Percentiles rank a stretch among this genome's conserved stretches.
Evolutionary conservation across 2,113 vertebrate species (phyloP).

Genomic region (Platycercus adscitus): DNA sequence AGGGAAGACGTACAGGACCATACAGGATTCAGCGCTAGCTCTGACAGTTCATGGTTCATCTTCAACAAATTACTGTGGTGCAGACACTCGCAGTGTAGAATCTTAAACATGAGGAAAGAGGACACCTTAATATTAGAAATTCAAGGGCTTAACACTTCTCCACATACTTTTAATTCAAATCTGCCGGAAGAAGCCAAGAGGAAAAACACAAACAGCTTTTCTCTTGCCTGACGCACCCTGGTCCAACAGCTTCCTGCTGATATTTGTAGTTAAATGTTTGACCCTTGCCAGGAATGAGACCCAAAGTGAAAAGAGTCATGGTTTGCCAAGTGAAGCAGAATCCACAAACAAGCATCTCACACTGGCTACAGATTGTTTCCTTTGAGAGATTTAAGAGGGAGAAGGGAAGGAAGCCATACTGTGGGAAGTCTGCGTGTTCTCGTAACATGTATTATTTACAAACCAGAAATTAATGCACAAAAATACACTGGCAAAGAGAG

Average conservation of each 20-base stretch:
- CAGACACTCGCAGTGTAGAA: not conserved
- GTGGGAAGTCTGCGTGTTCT: not conserved
- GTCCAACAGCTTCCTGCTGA: constrained; percentile 43
- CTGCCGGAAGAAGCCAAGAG: not conserved
- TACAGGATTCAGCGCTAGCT: not conserved
- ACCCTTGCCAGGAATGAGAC: constrained; percentile 54
- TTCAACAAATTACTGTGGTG: not conserved
- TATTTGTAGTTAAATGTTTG: constrained; percentile 53
- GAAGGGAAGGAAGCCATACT: not conserved
- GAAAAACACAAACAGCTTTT: constrained; percentile 9
- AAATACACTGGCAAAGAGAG: not conserved
- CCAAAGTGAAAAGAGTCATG: constrained; percentile 31
- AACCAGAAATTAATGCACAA: not conserved
- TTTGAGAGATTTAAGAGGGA: not conserved
- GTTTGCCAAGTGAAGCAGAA: constrained; percentile 56
- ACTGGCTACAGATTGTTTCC: not conserved
- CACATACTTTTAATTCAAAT: constrained; percentile 24
- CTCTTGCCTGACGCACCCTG: constrained; percentile 24
- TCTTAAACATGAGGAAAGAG: not conserved
- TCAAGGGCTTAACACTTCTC: not conserved
- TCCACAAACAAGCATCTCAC: constrained; percentile 57
- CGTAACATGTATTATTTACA: not conserved
- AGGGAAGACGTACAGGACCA: not conserved
- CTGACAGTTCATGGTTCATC: not conserved
- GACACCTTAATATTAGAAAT: not conserved